Conservation (phyloP, 2,113 vertebrate genomes). For the Sclerurus mexicanus region DNA sequence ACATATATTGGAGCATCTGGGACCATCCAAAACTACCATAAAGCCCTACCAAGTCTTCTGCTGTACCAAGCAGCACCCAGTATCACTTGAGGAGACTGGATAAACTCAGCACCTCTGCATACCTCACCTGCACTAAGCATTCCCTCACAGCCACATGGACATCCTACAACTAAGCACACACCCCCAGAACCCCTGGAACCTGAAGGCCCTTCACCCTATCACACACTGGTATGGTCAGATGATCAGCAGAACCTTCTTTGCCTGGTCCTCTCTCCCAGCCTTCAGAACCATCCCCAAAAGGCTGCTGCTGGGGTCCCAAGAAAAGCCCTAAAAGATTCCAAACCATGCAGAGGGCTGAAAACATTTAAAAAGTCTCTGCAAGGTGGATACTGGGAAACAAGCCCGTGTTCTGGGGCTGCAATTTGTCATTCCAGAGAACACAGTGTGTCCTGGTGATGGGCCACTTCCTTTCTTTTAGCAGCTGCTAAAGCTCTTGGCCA, state of each 20-base stretch:
- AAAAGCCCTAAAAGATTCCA: background rate
- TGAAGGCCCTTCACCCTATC: background rate
- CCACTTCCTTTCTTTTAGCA: slow-evolving; percentile 42
- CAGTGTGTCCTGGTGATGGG: background rate
- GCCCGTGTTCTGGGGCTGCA: background rate
- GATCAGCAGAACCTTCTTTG: background rate
- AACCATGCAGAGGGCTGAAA: background rate
- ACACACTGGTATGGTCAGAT: background rate
- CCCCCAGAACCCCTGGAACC: background rate
- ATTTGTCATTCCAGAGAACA: background rate
- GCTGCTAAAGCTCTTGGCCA: slow-evolving; percentile 68
- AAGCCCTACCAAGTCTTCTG: background rate
- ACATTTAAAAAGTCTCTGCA: background rate
- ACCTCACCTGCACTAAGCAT: background rate
- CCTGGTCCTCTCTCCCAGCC: background rate
- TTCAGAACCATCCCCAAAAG: background rate
- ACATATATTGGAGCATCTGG: background rate
- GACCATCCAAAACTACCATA: background rate
- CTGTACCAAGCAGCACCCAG: background rate
- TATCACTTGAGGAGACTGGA: background rate
- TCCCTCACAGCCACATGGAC: rapidly evolving
- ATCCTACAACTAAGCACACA: background rate
- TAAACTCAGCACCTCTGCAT: background rate
- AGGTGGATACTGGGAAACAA: background rate
- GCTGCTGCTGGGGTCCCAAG: background rate